These are phyloP conservation scores for Monodelphis domestica DNA, from an alignment of 2,797 vertebrate species.

Conservation along the genomic window DNA sequence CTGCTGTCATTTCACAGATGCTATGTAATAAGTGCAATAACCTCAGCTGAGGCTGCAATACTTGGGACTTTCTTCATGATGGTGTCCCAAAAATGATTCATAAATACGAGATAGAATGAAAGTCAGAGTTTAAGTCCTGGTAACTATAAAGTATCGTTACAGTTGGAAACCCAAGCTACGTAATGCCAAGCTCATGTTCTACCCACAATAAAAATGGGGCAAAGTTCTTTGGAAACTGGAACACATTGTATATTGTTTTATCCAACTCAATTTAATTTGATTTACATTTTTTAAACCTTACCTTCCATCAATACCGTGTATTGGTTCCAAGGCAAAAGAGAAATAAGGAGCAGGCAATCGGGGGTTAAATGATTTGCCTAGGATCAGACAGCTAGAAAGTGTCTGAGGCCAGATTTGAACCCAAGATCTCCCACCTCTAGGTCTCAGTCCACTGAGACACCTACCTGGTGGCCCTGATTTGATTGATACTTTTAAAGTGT, in stretches of 20 bases:
- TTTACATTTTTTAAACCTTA: not conserved
- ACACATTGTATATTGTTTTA: not conserved
- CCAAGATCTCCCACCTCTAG: too few relatives aligned
- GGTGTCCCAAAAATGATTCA: not conserved
- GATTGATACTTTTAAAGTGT: not conserved
- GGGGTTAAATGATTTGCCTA: too few relatives aligned
- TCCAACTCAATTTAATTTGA: not conserved
- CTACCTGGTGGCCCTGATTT: too few relatives aligned
- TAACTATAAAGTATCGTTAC: not conserved
- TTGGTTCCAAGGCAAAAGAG: too few relatives aligned
- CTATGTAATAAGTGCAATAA: not conserved
- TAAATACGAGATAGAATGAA: not conserved
- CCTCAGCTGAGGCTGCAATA: not conserved
- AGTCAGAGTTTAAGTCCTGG: not conserved
- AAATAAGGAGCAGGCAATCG: too few relatives aligned
- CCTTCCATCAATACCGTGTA: too few relatives aligned
- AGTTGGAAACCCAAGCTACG: not conserved
- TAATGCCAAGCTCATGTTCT: not conserved
- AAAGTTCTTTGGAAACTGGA: not conserved
- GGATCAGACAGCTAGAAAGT: too few relatives aligned
- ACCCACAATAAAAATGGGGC: not conserved
- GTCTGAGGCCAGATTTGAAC: too few relatives aligned
- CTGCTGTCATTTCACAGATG: not conserved
- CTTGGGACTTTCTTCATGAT: not conserved
- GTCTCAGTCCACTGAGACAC: too few relatives aligned